phyloP scores from a whole-genome alignment of 2,797 vertebrate genomes.

The Ptychobarbus kaznakovi region DNA sequence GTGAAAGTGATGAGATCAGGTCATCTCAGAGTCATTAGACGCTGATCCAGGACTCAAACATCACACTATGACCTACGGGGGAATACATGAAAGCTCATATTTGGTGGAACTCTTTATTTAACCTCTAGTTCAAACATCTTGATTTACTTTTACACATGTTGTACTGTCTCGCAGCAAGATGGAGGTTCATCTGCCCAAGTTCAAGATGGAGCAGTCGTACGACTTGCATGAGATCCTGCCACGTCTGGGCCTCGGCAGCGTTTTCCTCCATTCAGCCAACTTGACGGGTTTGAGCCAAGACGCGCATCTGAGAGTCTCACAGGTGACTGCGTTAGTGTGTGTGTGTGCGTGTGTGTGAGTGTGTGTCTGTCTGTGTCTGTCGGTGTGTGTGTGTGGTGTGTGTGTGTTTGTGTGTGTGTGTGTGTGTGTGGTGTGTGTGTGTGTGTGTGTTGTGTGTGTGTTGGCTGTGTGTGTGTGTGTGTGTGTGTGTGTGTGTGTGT shows the following conservation, averaged over 20 bases:
- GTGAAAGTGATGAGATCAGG: neutral
- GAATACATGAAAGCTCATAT: neutral
- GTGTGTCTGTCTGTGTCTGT: constrained; percentile 4
- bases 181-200: constrained; percentile 89
- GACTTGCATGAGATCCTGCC: constrained; percentile 84
- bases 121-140: neutral
- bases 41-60: neutral
- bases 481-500: neutral
- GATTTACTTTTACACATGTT: neutral
- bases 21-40: neutral
- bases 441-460: neutral
- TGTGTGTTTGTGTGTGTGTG: neutral
- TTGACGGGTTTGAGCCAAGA: constrained; percentile 80
- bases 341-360: neutral
- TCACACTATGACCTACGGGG: neutral
- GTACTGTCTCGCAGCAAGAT: constrained; percentile 75
- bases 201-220: constrained; percentile 89
- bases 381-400: too few species aligned
- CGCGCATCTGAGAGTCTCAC: constrained; percentile 78
- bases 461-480: neutral
- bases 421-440: neutral
- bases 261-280: constrained; percentile 83
- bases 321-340: constrained; percentile 76
- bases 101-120: neutral
- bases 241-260: constrained; percentile 79